Evolutionary conservation across 2,797 vertebrate genomes (phyloP).

Genomic region (Aphelocoma californica): DNA sequence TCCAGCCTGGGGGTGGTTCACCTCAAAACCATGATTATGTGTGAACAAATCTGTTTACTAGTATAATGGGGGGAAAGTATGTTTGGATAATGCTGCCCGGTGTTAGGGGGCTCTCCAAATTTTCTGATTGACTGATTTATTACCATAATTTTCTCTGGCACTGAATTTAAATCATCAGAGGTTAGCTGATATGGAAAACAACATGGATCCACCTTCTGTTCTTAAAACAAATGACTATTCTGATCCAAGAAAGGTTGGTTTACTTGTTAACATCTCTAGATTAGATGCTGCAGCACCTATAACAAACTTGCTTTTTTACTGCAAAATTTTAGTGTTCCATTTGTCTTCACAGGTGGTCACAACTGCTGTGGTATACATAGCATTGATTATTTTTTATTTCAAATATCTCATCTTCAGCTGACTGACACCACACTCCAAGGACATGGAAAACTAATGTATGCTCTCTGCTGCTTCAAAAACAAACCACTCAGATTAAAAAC

Average conservation of each 20-base stretch:
- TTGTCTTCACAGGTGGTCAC: constrained; percentile 34
- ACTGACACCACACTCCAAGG: neutral
- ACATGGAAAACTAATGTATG: neutral
- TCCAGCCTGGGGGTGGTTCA: neutral
- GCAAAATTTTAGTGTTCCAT: constrained; percentile 20
- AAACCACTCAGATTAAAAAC: neutral
- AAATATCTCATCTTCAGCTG: constrained; percentile 2
- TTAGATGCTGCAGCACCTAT: neutral
- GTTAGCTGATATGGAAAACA: neutral
- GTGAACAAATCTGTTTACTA: constrained; percentile 6
- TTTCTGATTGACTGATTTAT: constrained; percentile 1
- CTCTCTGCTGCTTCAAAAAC: neutral
- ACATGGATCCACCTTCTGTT: neutral
- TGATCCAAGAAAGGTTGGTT: constrained; percentile 17
- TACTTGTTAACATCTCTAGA: constrained; percentile 19
- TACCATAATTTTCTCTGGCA: neutral
- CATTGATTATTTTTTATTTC: constrained; percentile 16
- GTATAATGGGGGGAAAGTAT: neutral
- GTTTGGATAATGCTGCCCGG: neutral
- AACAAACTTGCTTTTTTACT: neutral
- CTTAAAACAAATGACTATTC: neutral
- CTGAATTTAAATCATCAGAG: neutral
- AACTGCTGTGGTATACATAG: neutral
- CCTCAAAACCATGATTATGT: neutral
- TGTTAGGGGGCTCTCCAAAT: neutral